Percentiles rank a stretch among this genome's conserved stretches.
These are phyloP conservation scores for Acipenser transmontanus DNA, from an alignment of 2,797 vertebrate genomes.

Conservation along the genomic window DNA sequence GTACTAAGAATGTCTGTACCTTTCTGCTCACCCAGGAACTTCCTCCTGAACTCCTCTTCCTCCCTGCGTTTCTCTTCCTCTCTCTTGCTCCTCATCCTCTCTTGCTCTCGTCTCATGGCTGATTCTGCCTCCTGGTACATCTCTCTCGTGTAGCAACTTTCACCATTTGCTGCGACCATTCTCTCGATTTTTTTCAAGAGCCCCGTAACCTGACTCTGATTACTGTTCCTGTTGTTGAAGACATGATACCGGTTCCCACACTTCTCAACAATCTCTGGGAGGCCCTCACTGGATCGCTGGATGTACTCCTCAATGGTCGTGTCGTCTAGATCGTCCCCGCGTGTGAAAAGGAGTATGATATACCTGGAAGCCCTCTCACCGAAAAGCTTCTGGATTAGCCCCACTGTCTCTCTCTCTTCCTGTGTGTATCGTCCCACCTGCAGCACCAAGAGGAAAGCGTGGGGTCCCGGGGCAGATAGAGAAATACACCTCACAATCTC, in stretches of 20 bases:
- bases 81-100: no score
- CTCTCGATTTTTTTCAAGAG: slow-evolving; percentile 10
- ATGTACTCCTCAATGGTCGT: slow-evolving; percentile 2
- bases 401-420: background rate
- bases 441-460: slow-evolving; percentile 34
- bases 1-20: no score
- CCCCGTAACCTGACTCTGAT: slow-evolving; percentile 2
- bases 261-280: background rate
- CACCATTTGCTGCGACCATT: slow-evolving; percentile 12
- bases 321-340: background rate
- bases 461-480: slow-evolving; percentile 28
- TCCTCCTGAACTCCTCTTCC: no score
- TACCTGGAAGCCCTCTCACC: slow-evolving; percentile 18
- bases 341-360: slow-evolving; percentile 17
- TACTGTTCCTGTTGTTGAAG: background rate
- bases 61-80: no score
- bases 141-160: slow-evolving; percentile 10
- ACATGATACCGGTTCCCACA: slow-evolving; percentile 4
- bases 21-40: no score
- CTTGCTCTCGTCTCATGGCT: no score
- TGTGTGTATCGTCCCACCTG: slow-evolving; percentile 1
- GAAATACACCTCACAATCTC: slow-evolving; percentile 29
- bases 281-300: background rate
- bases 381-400: slow-evolving; percentile 24
- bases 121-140: no score